Base-by-base conservation (phyloP, 2,113 vertebrate species). In the Ptilorrhoa leucosticta region DNA sequence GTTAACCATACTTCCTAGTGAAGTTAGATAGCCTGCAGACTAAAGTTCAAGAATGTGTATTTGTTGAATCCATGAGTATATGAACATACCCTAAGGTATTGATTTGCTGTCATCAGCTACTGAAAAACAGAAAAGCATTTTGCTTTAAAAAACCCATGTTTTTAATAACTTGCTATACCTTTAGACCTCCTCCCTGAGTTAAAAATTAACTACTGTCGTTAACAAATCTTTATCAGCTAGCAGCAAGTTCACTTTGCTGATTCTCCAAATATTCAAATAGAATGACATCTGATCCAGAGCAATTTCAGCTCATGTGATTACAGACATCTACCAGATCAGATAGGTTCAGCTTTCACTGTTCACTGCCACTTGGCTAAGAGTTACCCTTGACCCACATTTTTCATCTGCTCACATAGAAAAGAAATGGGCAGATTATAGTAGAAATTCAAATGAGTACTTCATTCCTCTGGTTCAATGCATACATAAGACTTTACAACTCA, bases 371-470 rank as follows among this genome's bases (percentile, higher is more conserved):
- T 61, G 24, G n/a, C 37, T 81, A n/a, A 70, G 77, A 83, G 53
- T 96, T 96, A 93, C 93, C 87, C 58, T 94, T 97, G 81, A 92
- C 91, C 79, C 77, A 90, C 47, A 95, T 97, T 95, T 90, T 87
- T 94, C 50, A 58, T 31, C 45, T 61, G 9, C 63, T 94, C 47
- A 48, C 31, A 27, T 14, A 48, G 45, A 61, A 65, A 90, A 87
- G 10, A 87, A 88, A 47, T 50, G 8, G 57, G 6, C 35, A 83
- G 33, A 57, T 87, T 63, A 50, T 3, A 64, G 17, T 3, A 77
- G 30, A 82, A 63, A 65, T 63, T 40, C 27, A 82, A 90, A 73
- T 28, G 22, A 87, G 26, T 15, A 9, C 39, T 63, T 13, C 0
- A 0, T 35, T 57, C 26, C 6, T 53, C 5, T 31, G 15, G 7